These are phyloP conservation scores for Struthio camelus DNA, from an alignment of 2,113 vertebrate genomes.

Conservation along the genomic window DNA sequence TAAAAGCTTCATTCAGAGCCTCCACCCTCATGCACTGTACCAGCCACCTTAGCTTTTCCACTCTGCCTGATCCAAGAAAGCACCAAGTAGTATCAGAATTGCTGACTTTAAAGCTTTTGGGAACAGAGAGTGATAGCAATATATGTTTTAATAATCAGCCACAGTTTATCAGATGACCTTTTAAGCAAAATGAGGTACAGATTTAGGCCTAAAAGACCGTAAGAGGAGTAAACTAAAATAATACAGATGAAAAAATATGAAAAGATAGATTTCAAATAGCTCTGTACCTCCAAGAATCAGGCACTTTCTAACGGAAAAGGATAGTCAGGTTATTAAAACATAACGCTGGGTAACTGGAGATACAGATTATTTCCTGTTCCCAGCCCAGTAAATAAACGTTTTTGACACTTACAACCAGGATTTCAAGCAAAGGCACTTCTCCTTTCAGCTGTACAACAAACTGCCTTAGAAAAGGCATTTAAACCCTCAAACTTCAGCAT, in stretches of 20 bases:
- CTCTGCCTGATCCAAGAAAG: slow-evolving; percentile 28
- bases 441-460: background rate
- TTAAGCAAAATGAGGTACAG: background rate
- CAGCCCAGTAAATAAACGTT: background rate
- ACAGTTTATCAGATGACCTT: background rate
- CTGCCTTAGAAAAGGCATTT: background rate
- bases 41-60: slow-evolving; percentile 59
- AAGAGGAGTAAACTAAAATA: background rate
- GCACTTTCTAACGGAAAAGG: background rate
- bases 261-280: background rate
- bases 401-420: background rate
- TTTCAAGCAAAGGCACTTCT: background rate
- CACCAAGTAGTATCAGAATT: background rate
- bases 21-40: slow-evolving; percentile 40
- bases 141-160: background rate
- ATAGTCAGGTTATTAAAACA: background rate
- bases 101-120: background rate
- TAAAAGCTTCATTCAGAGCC: slow-evolving; percentile 52
- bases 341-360: background rate
- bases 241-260: background rate
- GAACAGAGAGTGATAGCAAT: background rate
- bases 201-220: background rate
- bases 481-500: background rate
- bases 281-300: background rate
- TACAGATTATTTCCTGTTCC: background rate